These are phyloP conservation scores for Spodoptera frugiperda DNA, from an alignment of 1,140 invertebrate genomes.

Conservation along the genomic window DNA sequence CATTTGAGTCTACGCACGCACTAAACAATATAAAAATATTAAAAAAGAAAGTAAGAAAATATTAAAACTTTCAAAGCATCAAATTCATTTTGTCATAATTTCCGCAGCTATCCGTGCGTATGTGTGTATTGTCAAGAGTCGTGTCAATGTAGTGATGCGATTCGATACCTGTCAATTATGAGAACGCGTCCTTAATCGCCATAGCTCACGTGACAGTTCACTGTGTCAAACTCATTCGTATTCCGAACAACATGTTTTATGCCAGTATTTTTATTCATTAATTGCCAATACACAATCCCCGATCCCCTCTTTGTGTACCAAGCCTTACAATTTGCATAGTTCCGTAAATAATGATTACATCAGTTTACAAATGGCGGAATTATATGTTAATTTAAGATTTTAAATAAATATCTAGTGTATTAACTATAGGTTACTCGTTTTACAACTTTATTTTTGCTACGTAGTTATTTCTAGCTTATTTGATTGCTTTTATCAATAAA, in stretches of 20 bases:
- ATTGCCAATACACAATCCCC: background rate
- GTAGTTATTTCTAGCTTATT: too few species aligned
- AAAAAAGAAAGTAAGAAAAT: too few species aligned
- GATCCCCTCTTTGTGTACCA: constrained; percentile 1
- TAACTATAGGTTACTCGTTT: constrained; percentile 4
- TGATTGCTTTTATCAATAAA: too few species aligned
- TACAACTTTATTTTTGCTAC: background rate
- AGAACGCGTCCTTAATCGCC: too few species aligned
- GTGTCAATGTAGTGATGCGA: too few species aligned
- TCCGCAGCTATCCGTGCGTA: too few species aligned
- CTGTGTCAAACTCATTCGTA: background rate
- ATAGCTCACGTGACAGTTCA: background rate
- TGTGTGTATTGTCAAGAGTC: too few species aligned
- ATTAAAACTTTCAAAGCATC: too few species aligned
- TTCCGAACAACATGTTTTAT: constrained; percentile 18
- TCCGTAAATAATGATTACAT: constrained; percentile 41
- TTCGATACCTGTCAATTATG: too few species aligned
- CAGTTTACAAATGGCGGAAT: constrained; percentile 28
- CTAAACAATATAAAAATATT: too few species aligned
- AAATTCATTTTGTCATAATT: too few species aligned
- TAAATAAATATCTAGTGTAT: constrained; percentile 12
- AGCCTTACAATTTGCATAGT: constrained; percentile 33
- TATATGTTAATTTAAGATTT: background rate
- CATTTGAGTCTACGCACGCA: too few species aligned
- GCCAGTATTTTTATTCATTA: constrained; percentile 2